Conservation (phyloP, 2,888 invertebrate species). For the Synergus umbraculus region DNA sequence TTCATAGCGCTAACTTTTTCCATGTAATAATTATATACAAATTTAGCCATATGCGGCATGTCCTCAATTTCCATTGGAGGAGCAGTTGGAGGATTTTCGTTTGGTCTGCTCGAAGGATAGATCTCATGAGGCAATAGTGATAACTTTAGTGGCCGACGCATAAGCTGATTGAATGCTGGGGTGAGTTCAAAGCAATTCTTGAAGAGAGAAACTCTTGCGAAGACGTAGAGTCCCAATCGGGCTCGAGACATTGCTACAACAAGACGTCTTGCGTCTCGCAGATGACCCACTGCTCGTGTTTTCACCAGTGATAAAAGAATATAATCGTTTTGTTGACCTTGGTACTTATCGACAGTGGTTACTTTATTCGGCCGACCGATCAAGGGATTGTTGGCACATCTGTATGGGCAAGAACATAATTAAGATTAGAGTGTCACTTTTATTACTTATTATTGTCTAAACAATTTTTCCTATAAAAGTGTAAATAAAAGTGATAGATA, state of each 20-base stretch:
- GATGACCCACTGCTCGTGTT: conserved; percentile 97
- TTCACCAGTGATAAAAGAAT: conserved; percentile 97
- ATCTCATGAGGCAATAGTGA: conserved; percentile 89
- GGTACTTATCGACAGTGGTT: conserved; percentile 99
- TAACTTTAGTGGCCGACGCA: conserved; percentile 88
- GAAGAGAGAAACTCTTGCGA: conserved; percentile 95
- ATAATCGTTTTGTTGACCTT: conserved; percentile 99
- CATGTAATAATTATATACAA: conserved; percentile 95
- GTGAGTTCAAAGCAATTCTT: conserved; percentile 98
- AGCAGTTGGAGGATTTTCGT: conserved; percentile 75
- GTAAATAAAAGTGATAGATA: background rate
- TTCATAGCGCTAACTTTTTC: conserved; percentile 84
- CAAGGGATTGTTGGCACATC: conserved; percentile 96
- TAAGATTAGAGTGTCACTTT: conserved; percentile 9
- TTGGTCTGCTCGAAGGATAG: conserved; percentile 85
- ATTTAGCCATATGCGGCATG: conserved; percentile 97
- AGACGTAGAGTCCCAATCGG: conserved; percentile 96
- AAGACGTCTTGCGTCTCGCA: conserved; percentile 96
- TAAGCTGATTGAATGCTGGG: conserved; percentile 95
- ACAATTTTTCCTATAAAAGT: background rate
- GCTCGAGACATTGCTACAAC: conserved; percentile 99
- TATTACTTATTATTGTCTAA: background rate
- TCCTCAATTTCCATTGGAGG: conserved; percentile 84
- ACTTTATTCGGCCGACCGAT: conserved; percentile 96
- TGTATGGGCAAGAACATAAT: conserved; percentile 57